These are phyloP conservation scores for Oenanthe melanoleuca DNA, from an alignment of 2,113 vertebrate species.

Conservation along the genomic window DNA sequence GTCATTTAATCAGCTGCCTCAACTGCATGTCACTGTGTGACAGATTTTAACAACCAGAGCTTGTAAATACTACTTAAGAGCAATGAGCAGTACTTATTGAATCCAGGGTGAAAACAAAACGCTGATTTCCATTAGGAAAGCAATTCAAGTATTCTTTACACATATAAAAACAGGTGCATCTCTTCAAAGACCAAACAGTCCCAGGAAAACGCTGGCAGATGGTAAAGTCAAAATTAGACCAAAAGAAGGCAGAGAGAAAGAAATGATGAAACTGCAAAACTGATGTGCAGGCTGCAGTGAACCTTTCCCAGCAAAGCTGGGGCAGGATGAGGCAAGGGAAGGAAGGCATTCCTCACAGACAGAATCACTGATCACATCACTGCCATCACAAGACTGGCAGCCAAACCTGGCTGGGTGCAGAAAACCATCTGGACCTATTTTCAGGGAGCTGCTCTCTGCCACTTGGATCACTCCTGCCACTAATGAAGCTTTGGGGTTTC, in stretches of 20 bases:
- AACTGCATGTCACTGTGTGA: not conserved
- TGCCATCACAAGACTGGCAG: not conserved
- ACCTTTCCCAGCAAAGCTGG: not conserved
- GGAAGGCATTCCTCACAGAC: not conserved
- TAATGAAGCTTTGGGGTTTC: not conserved
- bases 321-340: not conserved
- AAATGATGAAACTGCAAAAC: not conserved
- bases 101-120: not conserved
- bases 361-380: not conserved
- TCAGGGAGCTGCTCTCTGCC: not conserved
- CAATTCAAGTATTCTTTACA: not conserved
- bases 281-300: not conserved
- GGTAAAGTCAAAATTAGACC: not conserved
- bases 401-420: not conserved
- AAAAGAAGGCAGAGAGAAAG: not conserved
- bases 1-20: not conserved
- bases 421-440: not conserved
- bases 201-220: not conserved
- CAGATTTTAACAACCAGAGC: not conserved
- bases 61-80: not conserved
- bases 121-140: not conserved
- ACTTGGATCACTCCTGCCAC: not conserved
- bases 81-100: not conserved
- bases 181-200: not conserved
- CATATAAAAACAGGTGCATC: not conserved